These are phyloP conservation scores for Macquaria australasica DNA, from an alignment of 2,113 vertebrate species.

Conservation along the genomic window DNA sequence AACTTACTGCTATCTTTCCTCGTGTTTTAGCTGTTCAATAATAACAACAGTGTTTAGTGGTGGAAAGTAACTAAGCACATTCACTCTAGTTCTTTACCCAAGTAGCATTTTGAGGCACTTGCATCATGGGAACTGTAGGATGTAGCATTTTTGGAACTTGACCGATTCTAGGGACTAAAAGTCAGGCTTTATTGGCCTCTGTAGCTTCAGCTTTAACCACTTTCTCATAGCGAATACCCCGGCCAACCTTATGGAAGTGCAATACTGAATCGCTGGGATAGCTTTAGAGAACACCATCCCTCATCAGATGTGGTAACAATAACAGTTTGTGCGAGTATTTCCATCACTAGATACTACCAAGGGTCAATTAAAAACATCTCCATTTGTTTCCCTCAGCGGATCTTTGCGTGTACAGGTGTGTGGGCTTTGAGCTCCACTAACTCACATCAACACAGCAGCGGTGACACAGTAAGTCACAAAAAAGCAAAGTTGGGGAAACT, in stretches of 20 bases:
- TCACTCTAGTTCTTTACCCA: not conserved
- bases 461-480: not conserved
- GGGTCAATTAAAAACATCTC: not conserved
- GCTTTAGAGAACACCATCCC: not conserved
- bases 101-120: not conserved
- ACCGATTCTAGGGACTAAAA: not conserved
- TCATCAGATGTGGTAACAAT: not conserved
- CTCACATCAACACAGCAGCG: not conserved
- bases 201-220: not conserved
- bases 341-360: not conserved
- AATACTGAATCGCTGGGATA: not conserved
- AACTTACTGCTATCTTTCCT: not conserved
- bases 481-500: conserved; percentile 51
- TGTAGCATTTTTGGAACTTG: not conserved
- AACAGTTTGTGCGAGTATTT: not conserved
- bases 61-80: not conserved
- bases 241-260: not conserved
- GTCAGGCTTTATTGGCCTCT: not conserved
- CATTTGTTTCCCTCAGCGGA: not conserved
- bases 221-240: not conserved
- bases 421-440: too few relatives aligned
- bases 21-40: not conserved
- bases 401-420: not conserved
- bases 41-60: not conserved
- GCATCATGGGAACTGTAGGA: conserved; percentile 13